Evolutionary conservation across 2,113 vertebrate species (phyloP), one percentile per base, ranked within the genome.

Genomic region (Rafetus swinhoei): DNA sequence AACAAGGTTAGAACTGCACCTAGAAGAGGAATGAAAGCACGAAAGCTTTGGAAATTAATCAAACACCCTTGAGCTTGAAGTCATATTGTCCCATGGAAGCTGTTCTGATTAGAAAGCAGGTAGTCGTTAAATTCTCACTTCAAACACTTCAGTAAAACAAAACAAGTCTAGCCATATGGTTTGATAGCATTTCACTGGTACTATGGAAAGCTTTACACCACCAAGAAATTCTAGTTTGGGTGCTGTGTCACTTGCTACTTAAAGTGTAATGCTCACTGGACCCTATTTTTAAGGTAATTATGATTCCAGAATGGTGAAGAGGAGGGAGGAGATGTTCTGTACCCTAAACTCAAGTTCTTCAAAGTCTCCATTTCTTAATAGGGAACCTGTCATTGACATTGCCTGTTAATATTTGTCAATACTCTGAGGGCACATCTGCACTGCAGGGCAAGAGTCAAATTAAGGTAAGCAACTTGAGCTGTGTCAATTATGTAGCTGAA

Each of bases 1-100:
- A 35, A 89, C 81, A 92, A 69, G 25, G 21, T 55, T 59, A 90
- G 87, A 90, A 45, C 12, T 87, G 45, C 85, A 74, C 27, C 69
- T 39, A 72, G 39, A 39, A 94, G 62, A 53, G 21, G 60, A 56
- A 62, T 93, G 15, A 3, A 84, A 18, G 65, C 85, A 56, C 22
- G 85, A 87, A 87, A 85, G 62, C 84, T 84, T 90, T 77, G 45
- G 88, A 81, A 86, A 55, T 89, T 91, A 80, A 72, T 90, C 65
- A 29, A 55, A 55, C 11, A 59, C 35, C 76, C 35, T 54, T 54
- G 45, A 91, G 60, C 76, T 86, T 65, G 60, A 90, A 95, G 86
- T 22, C 9, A 81, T 59, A 90, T 89, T 90, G 82, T 54, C 21
- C 27, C 2, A 14, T 81, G 11, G 13, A 88, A 82, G 45, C 82